Conservation (phyloP, 2,888 invertebrate genomes). For the Eristalinus aeneus region DNA sequence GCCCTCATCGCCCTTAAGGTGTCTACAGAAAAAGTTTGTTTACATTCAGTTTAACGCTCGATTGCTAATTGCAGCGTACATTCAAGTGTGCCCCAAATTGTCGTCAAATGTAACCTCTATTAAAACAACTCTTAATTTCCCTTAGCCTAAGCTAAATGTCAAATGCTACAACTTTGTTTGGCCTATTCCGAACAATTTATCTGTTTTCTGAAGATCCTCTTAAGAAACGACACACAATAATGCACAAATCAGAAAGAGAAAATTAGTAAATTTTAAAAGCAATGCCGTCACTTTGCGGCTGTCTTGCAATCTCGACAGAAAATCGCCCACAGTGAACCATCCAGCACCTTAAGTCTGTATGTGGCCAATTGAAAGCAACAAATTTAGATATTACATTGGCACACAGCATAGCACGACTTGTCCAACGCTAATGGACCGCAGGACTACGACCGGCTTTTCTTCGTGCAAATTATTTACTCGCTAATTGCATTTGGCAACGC, state of each 20-base stretch:
- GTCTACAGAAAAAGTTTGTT: too few relatives aligned
- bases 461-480: not conserved
- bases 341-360: not conserved
- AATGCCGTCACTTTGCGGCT: not conserved
- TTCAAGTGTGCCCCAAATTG: too few relatives aligned
- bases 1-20: too few relatives aligned
- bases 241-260: not conserved
- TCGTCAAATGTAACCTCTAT: too few relatives aligned
- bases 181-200: too few relatives aligned
- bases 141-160: too few relatives aligned
- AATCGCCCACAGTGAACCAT: not conserved
- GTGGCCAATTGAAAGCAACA: not conserved
- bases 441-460: not conserved
- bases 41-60: too few relatives aligned
- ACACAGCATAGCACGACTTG: not conserved
- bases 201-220: too few relatives aligned
- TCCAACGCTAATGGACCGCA: not conserved
- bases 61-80: too few relatives aligned
- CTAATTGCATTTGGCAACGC: constrained; percentile 12
- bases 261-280: not conserved
- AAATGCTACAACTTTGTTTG: too few relatives aligned
- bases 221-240: too few relatives aligned
- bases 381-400: not conserved
- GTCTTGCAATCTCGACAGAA: not conserved
- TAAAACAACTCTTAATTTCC: too few relatives aligned